phyloP scores from a whole-genome alignment of 2,113 vertebrate species.

The Dicaeum eximium region DNA sequence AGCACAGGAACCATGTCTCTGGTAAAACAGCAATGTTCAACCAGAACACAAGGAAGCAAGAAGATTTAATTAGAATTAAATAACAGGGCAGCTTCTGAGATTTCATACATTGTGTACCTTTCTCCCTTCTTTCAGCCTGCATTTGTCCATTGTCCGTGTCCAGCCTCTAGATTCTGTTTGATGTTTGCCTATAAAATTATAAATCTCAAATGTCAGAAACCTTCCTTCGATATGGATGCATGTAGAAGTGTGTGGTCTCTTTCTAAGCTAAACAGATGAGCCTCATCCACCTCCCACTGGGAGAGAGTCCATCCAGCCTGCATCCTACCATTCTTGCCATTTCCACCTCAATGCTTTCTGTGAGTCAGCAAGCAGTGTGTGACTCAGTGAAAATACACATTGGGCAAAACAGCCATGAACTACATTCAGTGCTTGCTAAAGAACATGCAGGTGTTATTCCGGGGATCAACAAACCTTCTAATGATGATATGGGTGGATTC shows the following conservation, averaged over 20 bases:
- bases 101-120: background rate
- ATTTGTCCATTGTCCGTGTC: background rate
- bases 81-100: background rate
- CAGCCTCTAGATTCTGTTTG: background rate
- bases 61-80: background rate
- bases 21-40: background rate
- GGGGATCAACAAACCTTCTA: slow-evolving; percentile 8
- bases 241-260: background rate
- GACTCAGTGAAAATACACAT: background rate
- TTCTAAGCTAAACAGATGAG: background rate
- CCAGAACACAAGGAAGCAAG: background rate
- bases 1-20: background rate
- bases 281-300: background rate
- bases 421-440: slow-evolving; percentile 14
- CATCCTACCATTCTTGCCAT: background rate
- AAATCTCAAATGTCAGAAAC: background rate
- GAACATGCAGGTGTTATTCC: background rate
- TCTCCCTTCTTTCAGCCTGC: background rate
- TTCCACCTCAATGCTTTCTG: background rate
- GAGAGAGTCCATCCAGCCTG: background rate
- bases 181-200: background rate
- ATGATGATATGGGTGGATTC: slow-evolving; percentile 5
- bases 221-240: background rate
- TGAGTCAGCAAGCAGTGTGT: slow-evolving; percentile 23
- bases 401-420: background rate